A percentile compares a stretch with the other conserved stretches of the same genome.
Conservation (phyloP, 2,888 invertebrate genomes). For the Heliothis peltigera region DNA sequence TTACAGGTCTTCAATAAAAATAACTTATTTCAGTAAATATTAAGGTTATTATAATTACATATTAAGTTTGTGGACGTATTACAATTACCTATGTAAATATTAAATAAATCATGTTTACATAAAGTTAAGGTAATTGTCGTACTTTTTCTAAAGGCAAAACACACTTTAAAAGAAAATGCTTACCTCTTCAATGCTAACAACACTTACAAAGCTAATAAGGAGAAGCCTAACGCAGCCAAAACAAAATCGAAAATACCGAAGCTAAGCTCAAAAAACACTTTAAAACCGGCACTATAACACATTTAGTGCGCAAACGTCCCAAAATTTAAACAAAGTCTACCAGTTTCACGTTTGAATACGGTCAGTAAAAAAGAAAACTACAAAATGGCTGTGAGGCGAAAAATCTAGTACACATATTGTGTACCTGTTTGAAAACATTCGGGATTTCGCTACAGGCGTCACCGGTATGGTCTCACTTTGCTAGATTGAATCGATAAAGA, state of each 20-base stretch:
- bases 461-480: slow-evolving; percentile 61
- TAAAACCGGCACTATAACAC: slow-evolving; percentile 12
- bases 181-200: not conserved
- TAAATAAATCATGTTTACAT: too few relatives aligned
- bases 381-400: slow-evolving; percentile 40
- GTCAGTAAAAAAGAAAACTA: slow-evolving; percentile 43
- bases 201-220: not conserved
- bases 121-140: too few relatives aligned
- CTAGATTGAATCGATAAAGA: slow-evolving; percentile 69
- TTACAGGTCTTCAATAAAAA: too few relatives aligned
- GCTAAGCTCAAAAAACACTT: slow-evolving; percentile 14
- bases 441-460: slow-evolving; percentile 37
- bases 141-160: too few relatives aligned
- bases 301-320: slow-evolving; percentile 20
- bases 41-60: too few relatives aligned
- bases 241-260: slow-evolving; percentile 20
- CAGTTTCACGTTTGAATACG: slow-evolving; percentile 43
- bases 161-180: not conserved
- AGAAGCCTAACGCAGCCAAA: slow-evolving; percentile 1
- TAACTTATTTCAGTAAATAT: too few relatives aligned
- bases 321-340: slow-evolving; percentile 48
- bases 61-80: too few relatives aligned
- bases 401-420: slow-evolving; percentile 48
- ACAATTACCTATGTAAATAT: too few relatives aligned
- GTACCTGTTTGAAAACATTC: slow-evolving; percentile 51